phyloP scores from a whole-genome alignment of 2,797 vertebrate genomes.

The Ctenopoma kingsleyae region DNA sequence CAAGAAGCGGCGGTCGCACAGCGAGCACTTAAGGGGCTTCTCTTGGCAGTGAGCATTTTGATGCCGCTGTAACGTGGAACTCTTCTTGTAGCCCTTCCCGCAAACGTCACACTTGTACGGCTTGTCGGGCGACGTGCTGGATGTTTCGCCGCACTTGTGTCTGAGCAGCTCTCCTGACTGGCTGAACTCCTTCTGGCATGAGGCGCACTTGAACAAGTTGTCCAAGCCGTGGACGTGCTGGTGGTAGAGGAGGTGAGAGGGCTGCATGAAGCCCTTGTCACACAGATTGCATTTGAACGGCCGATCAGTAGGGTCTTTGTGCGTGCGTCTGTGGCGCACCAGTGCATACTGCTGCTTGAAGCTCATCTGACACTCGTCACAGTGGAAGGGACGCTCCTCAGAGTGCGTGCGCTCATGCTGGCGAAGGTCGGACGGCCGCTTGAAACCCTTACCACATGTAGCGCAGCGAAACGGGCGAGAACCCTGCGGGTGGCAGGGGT shows the following conservation, averaged over 20 bases:
- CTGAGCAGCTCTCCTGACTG: conserved; percentile 95
- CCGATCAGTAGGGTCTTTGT: conserved; percentile 89
- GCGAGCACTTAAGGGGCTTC: conserved; percentile 96
- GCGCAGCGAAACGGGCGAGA: conserved; percentile 95
- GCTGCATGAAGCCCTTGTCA: conserved; percentile 97
- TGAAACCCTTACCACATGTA: conserved; percentile 95
- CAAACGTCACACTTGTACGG: conserved; percentile 96
- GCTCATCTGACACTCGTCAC: conserved; percentile 98
- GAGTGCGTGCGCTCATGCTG: conserved; percentile 98
- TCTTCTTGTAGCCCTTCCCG: conserved; percentile 96
- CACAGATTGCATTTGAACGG: conserved; percentile 97
- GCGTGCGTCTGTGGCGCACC: conserved; percentile 94
- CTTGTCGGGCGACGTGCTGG: conserved; percentile 88
- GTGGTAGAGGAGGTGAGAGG: conserved; percentile 96
- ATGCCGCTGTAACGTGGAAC: conserved; percentile 95
- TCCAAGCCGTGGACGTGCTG: conserved; percentile 97
- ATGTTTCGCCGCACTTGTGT: conserved; percentile 91
- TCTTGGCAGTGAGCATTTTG: conserved; percentile 94
- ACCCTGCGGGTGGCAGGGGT: conserved; percentile 95
- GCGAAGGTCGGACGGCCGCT: conserved; percentile 94
- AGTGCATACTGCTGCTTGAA: conserved; percentile 98
- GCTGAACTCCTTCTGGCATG: conserved; percentile 97
- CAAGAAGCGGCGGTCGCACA: conserved; percentile 96
- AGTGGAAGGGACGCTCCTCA: conserved; percentile 98
- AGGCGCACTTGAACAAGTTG: conserved; percentile 97